Evolutionary conservation across 1,140 invertebrate genomes (phyloP).

Genomic region (Zaprionus ornatus): DNA sequence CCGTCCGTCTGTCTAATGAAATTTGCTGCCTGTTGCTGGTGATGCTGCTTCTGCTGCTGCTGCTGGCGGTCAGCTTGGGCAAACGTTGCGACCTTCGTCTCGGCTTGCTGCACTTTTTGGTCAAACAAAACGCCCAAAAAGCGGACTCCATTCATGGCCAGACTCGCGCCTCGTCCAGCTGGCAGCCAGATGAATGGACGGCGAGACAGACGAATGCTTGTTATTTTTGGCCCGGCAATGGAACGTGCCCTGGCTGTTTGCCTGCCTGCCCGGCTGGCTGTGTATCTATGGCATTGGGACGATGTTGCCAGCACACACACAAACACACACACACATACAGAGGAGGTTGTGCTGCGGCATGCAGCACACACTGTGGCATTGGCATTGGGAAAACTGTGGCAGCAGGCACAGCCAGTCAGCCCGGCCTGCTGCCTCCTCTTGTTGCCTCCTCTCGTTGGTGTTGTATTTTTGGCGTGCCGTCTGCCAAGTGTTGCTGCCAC

Average conservation of each 20-base stretch:
- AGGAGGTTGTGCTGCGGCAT: conserved; percentile 54
- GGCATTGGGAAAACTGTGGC: conserved; percentile 78
- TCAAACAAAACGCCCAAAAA: conserved; percentile 67
- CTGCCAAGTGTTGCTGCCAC: conserved; percentile 54
- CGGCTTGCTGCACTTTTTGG: conserved; percentile 61
- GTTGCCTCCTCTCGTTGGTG: conserved; percentile 14
- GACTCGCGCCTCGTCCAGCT: conserved; percentile 11
- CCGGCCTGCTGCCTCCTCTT: not conserved
- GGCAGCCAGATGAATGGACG: conserved; percentile 10
- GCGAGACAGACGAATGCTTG: conserved; percentile 2
- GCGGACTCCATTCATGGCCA: conserved; percentile 50
- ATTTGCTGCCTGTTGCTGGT: conserved; percentile 40
- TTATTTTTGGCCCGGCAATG: conserved; percentile 76
- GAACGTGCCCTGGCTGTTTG: conserved; percentile 52
- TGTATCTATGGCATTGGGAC: conserved; percentile 75
- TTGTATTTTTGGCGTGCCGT: conserved; percentile 68
- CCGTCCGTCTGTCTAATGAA: conserved; percentile 67
- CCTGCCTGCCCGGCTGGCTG: conserved; percentile 14
- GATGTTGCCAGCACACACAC: conserved; percentile 36
- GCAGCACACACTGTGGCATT: conserved; percentile 62
- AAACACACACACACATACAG: conserved; percentile 11
- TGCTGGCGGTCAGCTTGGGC: conserved; percentile 8
- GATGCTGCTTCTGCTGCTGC: not conserved
- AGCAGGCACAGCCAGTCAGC: conserved; percentile 44
- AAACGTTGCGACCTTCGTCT: conserved; percentile 59